Evolutionary conservation across 2,113 vertebrate genomes (phyloP), one percentile per base, ranked within the genome.

Genomic region (Romanogobio albipinnatus): DNA sequence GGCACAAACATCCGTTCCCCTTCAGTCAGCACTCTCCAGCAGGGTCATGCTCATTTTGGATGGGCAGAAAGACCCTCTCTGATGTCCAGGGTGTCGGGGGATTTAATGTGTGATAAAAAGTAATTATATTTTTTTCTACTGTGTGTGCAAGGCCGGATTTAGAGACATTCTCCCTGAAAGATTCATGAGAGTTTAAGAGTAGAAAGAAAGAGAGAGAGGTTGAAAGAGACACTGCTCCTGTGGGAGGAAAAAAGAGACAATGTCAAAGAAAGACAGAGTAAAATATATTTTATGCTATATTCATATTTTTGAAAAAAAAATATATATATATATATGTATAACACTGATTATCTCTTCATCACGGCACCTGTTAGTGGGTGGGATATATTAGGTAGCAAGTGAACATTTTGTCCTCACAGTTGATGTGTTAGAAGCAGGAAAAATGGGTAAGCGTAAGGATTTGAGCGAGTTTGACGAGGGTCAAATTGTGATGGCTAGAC

Each of bases 101-200:
- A 89, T 91, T 93, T 93, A 87, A 66, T 85, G 84, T 92, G 91
- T 94, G 90, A 92, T 94, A 92, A 93, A 88, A 89, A 80, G 89
- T 84, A 89, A 87, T 89, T 76, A 87, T 76, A 61, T 80, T 87
- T 85, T 81, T 85, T 83, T 76, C 33, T 80, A 71, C 77, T 51
- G 59, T 84, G 74, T 85, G 77, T 49, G 51, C 36, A 33, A 59
- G 45, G 51, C 13, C 0, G 68, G 82, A 75, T 86, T 86, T 84
- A 76, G 70, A 84, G 77, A 70, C 70, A 73, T 59, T 71, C 19
- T 64, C 29, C 76, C 64, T 88, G 58, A 86, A 89, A 88, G 83
- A 89, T 88, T 80, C 79, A 89, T 86, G 75, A 89, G 73, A 24
- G 66, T 53, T 62, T 19, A 70, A 70, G 33, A 39, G 61, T 26